These are phyloP conservation scores for Rhabdomys pumilio DNA, from an alignment of 2,797 vertebrate genomes.

Conservation along the genomic window DNA sequence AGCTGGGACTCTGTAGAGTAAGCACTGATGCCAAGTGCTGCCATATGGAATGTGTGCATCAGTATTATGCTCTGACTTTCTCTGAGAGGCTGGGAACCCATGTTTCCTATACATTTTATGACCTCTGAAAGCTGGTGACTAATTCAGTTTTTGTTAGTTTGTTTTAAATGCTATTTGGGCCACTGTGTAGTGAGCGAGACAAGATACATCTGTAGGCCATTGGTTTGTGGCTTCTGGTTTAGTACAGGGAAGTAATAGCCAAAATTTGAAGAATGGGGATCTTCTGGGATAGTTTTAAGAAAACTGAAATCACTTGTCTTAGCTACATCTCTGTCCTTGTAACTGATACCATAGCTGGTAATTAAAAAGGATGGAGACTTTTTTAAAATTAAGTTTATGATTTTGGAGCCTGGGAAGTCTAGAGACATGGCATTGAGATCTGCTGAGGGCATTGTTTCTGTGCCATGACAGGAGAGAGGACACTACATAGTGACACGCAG, in stretches of 20 bases:
- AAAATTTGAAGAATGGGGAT: neutral
- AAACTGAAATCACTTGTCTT: neutral
- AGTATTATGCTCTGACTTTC: neutral
- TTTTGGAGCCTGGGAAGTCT: neutral
- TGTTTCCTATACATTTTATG: constrained; percentile 19
- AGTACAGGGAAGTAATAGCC: neutral
- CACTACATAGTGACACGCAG: neutral
- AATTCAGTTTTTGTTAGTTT: neutral
- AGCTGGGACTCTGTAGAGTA: neutral
- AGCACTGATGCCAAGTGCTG: neutral
- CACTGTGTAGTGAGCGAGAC: constrained; percentile 2
- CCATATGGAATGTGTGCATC: neutral
- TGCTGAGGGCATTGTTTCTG: neutral
- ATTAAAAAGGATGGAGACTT: neutral
- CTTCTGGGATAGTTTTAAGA: neutral
- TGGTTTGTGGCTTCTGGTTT: constrained; percentile 31
- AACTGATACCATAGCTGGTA: neutral
- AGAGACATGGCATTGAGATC: neutral
- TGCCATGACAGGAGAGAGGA: neutral
- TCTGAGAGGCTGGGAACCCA: neutral
- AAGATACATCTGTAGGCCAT: neutral
- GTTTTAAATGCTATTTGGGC: constrained; percentile 6
- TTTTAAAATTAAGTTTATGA: neutral
- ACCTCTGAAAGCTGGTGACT: constrained; percentile 8
- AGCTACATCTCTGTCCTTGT: neutral